Base-by-base conservation (phyloP, 2,113 vertebrate species). In the Leiothrix lutea region DNA sequence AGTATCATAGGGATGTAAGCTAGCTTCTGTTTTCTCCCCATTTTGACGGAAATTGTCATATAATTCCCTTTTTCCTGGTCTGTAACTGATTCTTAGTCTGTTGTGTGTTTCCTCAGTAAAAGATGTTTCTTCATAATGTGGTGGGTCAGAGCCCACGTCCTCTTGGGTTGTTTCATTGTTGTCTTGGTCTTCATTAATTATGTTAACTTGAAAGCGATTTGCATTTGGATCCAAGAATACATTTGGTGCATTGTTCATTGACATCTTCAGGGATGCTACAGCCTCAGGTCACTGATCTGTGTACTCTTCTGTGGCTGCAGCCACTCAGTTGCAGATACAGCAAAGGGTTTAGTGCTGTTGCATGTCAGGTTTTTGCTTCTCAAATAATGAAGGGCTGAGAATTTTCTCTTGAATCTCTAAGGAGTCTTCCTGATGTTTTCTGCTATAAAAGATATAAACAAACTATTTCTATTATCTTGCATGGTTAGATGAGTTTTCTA, bases 91-190 rank as follows among this genome's bases (percentile, higher is more conserved):
- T 94, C 96, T 98, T 65, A 98, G 89, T 69, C 97, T 97, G 65
- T 97, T 98, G 20, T 97, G 97, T 67, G 96, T 72, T 94, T 98
- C 98, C 0, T 97, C 97, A 29, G 98, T 98, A 87, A 99, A 99
- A 36, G 98, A 98, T 23, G 98, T 98, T 94, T 99, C 98, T 91
- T 99, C 98, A 10, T 99, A 99, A 67, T 96, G 85, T 3, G 99
- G 99, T 50, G 99, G 98, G 44, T 98, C 98, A 3, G 98, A 83
- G 16, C 92, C 94, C 75, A 33, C 94, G 21, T 97, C 98, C 66
- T 93, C 79, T 70, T 98, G 97, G 13, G 96, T 94, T 10, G 93
- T 96, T 10, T 94, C 92, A 1, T 75, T 81, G 89, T 95, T 90
- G 57, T 98, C 97, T 1, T 79, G 96, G 79, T 85, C 95, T 95